Conservation (phyloP, 2,113 vertebrate species). For the Chaetodon auriga region DNA sequence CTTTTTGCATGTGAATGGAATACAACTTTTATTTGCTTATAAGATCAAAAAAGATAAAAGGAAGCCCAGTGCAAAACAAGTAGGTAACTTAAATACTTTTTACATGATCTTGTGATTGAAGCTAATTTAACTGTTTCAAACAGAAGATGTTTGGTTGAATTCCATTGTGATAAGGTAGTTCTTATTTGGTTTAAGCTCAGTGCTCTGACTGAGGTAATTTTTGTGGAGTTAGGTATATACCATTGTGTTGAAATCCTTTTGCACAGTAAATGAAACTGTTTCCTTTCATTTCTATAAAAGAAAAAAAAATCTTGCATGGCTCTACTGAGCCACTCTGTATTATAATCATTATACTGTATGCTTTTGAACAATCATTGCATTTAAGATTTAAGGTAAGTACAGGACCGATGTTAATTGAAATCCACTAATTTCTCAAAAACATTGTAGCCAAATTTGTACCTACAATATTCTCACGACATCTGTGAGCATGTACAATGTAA, state of each 20-base stretch:
- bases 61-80: slow-evolving; percentile 42
- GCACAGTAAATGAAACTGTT: slow-evolving; percentile 41
- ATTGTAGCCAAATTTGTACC: slow-evolving; percentile 49
- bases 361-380: slow-evolving; percentile 64
- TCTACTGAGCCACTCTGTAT: slow-evolving; percentile 44
- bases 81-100: slow-evolving; percentile 29
- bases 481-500: slow-evolving; percentile 70
- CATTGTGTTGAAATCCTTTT: slow-evolving; percentile 42
- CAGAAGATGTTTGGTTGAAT: slow-evolving; percentile 6
- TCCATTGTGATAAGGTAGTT: slow-evolving; percentile 10
- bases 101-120: slow-evolving; percentile 9
- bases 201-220: slow-evolving; percentile 12
- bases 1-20: slow-evolving; percentile 55
- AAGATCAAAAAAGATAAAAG: slow-evolving; percentile 7
- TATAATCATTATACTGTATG: slow-evolving; percentile 60
- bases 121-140: slow-evolving; percentile 1
- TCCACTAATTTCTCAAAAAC: slow-evolving; percentile 42
- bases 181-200: slow-evolving; percentile 14
- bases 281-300: slow-evolving; percentile 44
- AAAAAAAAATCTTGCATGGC: slow-evolving; percentile 48
- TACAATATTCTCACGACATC: slow-evolving; percentile 56
- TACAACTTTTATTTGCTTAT: slow-evolving; percentile 56
- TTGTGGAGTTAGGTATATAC: slow-evolving; percentile 3
- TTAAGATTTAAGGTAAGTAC: slow-evolving; percentile 65
- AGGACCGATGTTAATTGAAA: slow-evolving; percentile 50